phyloP scores from a whole-genome alignment of 2,888 invertebrate genomes.

The Cheilosia pagana region DNA sequence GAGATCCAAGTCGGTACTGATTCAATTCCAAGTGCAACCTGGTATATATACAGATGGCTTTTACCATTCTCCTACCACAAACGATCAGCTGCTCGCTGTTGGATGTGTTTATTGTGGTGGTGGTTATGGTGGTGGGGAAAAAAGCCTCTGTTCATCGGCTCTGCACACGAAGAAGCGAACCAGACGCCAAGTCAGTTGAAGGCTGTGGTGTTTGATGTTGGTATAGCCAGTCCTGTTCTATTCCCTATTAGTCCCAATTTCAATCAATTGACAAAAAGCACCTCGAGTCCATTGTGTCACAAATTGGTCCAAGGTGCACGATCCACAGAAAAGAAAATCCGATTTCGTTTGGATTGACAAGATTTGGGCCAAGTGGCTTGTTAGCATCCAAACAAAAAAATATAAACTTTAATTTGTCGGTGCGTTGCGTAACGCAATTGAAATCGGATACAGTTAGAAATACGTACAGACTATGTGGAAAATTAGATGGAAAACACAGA shows the following conservation, averaged over 20 bases:
- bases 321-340: slow-evolving; percentile 13
- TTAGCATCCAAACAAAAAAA: slow-evolving; percentile 31
- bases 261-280: slow-evolving; percentile 8
- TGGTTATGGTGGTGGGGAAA: slow-evolving; percentile 39
- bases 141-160: slow-evolving; percentile 36
- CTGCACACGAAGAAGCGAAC: slow-evolving; percentile 3
- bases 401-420: not conserved
- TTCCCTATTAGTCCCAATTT: slow-evolving; percentile 8
- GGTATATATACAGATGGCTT: slow-evolving; percentile 82
- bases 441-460: slow-evolving; percentile 53
- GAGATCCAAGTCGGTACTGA: slow-evolving; percentile 84
- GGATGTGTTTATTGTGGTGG: slow-evolving; percentile 35
- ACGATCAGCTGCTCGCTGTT: slow-evolving; percentile 54
- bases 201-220: not conserved
- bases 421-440: slow-evolving; percentile 57
- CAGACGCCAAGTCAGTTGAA: slow-evolving; percentile 3
- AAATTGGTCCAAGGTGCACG: slow-evolving; percentile 16
- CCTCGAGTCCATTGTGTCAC: slow-evolving; percentile 6
- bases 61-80: slow-evolving; percentile 76
- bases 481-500: slow-evolving; percentile 26
- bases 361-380: slow-evolving; percentile 53
- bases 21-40: slow-evolving; percentile 79
- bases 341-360: slow-evolving; percentile 25
- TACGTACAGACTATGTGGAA: slow-evolving; percentile 10
- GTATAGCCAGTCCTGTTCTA: slow-evolving; percentile 13